These are phyloP conservation scores for Xestia rhomboidea DNA, from an alignment of 2,888 invertebrate genomes.

Conservation along the genomic window DNA sequence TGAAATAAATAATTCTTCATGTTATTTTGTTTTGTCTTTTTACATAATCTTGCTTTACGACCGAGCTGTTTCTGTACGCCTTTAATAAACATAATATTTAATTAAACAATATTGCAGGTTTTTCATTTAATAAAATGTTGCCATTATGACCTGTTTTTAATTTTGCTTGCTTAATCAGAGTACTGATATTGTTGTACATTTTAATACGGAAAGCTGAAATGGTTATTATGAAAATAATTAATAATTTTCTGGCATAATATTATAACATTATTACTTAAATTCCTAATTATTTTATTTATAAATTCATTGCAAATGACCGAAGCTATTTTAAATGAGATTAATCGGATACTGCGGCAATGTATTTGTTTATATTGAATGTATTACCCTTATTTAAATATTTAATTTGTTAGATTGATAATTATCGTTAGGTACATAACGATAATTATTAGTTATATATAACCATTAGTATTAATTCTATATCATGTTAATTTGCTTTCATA, in stretches of 20 bases:
- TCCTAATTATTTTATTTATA: not conserved
- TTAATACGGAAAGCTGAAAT: slow-evolving; percentile 30
- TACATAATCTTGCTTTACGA: slow-evolving; percentile 10
- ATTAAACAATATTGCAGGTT: slow-evolving; percentile 48
- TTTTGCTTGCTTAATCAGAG: slow-evolving; percentile 43
- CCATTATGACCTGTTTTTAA: slow-evolving; percentile 55
- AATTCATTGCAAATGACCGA: slow-evolving; percentile 2
- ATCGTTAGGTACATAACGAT: not conserved
- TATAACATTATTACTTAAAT: slow-evolving; percentile 1
- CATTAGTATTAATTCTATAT: not conserved
- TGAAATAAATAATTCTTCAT: not conserved
- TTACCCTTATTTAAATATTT: slow-evolving; percentile 14
- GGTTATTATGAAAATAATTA: slow-evolving; percentile 26
- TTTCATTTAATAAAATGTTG: slow-evolving; percentile 32
- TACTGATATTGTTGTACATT: slow-evolving; percentile 20
- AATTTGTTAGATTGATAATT: not conserved
- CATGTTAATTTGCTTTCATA: not conserved
- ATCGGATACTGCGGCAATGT: not conserved
- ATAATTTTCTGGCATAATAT: not conserved
- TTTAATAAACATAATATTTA: slow-evolving; percentile 57
- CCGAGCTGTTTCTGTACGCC: slow-evolving; percentile 14
- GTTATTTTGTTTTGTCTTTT: not conserved
- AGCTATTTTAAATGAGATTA: slow-evolving; percentile 5
- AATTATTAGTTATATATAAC: not conserved
- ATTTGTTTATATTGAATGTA: not conserved